These are phyloP conservation scores for Dasyornis broadbenti DNA, from an alignment of 2,113 vertebrate species.

Conservation along the genomic window DNA sequence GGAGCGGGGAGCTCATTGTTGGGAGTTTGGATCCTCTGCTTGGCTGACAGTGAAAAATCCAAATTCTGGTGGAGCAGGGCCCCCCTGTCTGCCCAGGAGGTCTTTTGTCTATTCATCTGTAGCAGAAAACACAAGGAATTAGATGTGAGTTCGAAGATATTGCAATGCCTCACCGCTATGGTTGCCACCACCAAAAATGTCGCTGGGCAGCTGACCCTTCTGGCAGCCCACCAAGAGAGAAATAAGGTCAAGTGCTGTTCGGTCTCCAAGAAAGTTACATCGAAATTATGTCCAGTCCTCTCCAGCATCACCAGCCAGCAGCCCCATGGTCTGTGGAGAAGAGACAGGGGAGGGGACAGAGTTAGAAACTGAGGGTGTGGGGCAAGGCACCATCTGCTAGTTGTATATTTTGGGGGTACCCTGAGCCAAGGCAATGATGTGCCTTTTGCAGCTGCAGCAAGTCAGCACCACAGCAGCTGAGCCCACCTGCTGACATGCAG, in stretches of 20 bases:
- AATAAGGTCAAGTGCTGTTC: background rate
- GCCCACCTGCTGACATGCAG: background rate
- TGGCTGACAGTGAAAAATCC: conserved; percentile 68
- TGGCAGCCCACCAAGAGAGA: background rate
- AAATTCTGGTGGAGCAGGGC: conserved; percentile 15
- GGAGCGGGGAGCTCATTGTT: conserved; percentile 65
- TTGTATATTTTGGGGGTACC: background rate
- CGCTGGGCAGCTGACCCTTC: background rate
- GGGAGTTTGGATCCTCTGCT: conserved; percentile 49
- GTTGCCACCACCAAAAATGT: background rate
- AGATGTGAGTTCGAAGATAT: background rate
- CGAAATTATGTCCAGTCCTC: background rate
- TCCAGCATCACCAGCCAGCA: background rate
- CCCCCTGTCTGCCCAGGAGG: background rate
- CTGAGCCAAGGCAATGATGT: background rate
- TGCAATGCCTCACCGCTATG: background rate
- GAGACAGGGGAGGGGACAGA: background rate
- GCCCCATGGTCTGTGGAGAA: background rate
- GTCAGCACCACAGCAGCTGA: background rate
- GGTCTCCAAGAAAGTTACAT: background rate
- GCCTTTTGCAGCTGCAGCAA: background rate
- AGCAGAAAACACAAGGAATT: background rate
- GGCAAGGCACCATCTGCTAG: background rate
- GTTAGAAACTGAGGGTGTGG: background rate
- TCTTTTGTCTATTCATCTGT: conserved; percentile 24